Percentiles rank a stretch among this genome's conserved stretches.
phyloP scores from a whole-genome alignment of 2,797 vertebrate genomes.

The Poeciliopsis turneri region DNA sequence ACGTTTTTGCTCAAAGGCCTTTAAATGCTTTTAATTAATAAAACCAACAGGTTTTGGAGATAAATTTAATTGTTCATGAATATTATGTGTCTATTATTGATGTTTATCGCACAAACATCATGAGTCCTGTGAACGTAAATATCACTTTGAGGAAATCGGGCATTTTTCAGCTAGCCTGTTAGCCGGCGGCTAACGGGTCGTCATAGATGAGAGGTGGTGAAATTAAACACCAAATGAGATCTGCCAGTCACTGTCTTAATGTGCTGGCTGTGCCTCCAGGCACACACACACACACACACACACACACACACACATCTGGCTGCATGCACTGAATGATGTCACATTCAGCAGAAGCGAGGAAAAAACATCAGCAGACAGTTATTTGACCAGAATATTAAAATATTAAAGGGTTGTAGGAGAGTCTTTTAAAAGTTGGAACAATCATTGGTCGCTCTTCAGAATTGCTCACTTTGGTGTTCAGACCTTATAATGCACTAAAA shows the following conservation, averaged over 20 bases:
- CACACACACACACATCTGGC: constrained; percentile 11
- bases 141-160: constrained; percentile 25
- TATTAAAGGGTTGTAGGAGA: constrained; percentile 42
- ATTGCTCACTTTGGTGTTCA: not conserved
- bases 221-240: constrained; percentile 79
- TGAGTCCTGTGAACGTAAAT: constrained; percentile 26
- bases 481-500: not conserved
- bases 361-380: constrained; percentile 46
- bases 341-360: constrained; percentile 50
- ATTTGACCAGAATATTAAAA: constrained; percentile 70
- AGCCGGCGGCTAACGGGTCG: constrained; percentile 52
- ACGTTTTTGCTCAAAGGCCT: not conserved
- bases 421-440: constrained; percentile 21
- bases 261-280: constrained; percentile 51
- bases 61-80: not conserved
- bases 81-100: not conserved
- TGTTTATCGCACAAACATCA: not conserved
- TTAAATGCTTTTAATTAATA: not conserved
- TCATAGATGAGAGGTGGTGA: constrained; percentile 62
- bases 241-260: constrained; percentile 74
- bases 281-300: constrained; percentile 28
- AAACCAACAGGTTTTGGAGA: not conserved
- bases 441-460: constrained; percentile 28
- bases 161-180: constrained; percentile 37
- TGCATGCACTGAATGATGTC: constrained; percentile 52